A percentile compares a stretch with the other conserved stretches of the same genome.
These are phyloP conservation scores for Helicoverpa armigera DNA, from an alignment of 1,140 invertebrate genomes.

Conservation along the genomic window DNA sequence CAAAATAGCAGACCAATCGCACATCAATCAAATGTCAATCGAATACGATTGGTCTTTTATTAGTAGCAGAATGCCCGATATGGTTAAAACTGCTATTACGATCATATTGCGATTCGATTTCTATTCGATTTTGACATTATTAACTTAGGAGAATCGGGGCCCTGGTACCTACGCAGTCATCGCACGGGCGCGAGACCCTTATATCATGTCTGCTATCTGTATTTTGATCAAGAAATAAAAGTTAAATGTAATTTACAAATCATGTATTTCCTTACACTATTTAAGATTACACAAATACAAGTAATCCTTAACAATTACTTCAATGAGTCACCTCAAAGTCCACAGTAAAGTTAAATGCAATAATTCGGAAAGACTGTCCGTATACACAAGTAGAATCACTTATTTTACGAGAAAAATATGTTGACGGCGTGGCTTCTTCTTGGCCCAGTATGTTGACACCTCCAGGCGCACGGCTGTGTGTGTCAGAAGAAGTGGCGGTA, in stretches of 20 bases:
- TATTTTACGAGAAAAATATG: constrained; percentile 61
- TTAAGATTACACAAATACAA: constrained; percentile 22
- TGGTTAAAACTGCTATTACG: no score
- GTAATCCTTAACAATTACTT: background rate
- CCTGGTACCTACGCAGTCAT: no score
- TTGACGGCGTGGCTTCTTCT: constrained; percentile 58
- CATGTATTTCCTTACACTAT: constrained; percentile 22
- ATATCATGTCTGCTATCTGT: no score
- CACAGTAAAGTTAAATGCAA: constrained; percentile 29
- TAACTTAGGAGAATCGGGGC: no score
- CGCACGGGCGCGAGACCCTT: no score
- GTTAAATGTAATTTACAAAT: background rate
- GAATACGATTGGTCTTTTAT: no score
- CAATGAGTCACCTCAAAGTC: constrained; percentile 10
- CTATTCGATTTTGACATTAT: no score
- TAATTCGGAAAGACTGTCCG: background rate
- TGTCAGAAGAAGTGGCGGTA: constrained; percentile 81
- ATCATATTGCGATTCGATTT: no score
- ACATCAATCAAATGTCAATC: no score
- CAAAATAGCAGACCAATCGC: no score
- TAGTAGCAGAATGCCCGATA: no score
- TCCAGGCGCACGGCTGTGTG: constrained; percentile 56
- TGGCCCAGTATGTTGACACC: constrained; percentile 48
- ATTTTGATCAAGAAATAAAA: background rate
- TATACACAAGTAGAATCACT: background rate